These are phyloP conservation scores for Hofmannophila pseudospretella DNA, from an alignment of 2,888 invertebrate species.

Conservation along the genomic window DNA sequence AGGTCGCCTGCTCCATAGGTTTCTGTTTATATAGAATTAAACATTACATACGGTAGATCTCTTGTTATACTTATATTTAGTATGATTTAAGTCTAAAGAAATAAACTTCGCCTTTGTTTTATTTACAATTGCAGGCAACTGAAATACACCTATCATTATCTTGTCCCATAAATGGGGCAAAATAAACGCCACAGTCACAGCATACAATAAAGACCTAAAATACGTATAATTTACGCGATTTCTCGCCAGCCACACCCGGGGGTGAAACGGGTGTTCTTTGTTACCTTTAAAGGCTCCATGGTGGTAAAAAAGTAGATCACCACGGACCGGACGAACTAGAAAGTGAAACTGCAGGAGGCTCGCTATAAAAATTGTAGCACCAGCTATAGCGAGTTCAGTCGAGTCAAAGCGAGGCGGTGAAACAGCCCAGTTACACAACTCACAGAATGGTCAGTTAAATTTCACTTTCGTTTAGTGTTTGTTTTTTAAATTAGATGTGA, in stretches of 20 bases:
- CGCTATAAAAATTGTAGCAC: conserved; percentile 70
- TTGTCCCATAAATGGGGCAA: too few relatives aligned
- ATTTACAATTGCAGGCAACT: too few relatives aligned
- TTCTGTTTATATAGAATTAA: too few relatives aligned
- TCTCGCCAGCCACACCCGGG: conserved; percentile 16
- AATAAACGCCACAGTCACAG: too few relatives aligned
- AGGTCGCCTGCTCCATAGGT: too few relatives aligned
- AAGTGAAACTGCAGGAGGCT: conserved; percentile 68
- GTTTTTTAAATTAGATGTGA: conserved; percentile 31
- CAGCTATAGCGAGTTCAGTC: conserved; percentile 52
- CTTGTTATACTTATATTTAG: too few relatives aligned
- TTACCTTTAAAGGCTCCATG: conserved; percentile 47
- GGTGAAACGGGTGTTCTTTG: conserved; percentile 38
- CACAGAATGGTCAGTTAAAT: conserved; percentile 61
- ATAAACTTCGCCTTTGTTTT: too few relatives aligned
- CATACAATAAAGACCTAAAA: too few relatives aligned
- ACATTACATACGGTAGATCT: too few relatives aligned
- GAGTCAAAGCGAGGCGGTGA: conserved; percentile 30
- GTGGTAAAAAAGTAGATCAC: conserved; percentile 65
- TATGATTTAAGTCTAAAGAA: too few relatives aligned
- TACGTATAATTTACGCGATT: conserved; percentile 9
- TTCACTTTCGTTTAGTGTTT: conserved; percentile 44
- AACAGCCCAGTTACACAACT: conserved; percentile 1
- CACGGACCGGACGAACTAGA: conserved; percentile 55
- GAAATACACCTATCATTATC: too few relatives aligned